Evolutionary conservation across 2,797 vertebrate genomes (phyloP), one percentile per base, ranked within the genome.

Genomic region (Diplodus puntazzo): DNA sequence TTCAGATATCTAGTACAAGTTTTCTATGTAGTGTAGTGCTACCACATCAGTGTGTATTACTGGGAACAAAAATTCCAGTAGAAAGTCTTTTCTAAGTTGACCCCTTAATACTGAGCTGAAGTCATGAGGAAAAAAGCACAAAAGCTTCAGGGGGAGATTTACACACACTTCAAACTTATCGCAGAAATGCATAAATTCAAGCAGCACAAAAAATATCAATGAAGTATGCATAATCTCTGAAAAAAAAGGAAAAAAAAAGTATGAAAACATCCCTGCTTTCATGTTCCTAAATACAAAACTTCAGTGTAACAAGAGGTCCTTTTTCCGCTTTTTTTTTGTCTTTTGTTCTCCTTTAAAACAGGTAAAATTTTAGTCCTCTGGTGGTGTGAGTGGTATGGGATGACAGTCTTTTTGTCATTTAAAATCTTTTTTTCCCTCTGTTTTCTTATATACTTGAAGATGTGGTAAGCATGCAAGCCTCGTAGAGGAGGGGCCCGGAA

Each of bases 241-340:
- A 96, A 94, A 95, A 96, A 96, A 96, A 75, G 64, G 39, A 90
- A 95, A 94, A 96, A 25, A 80, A 83, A 91, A 86, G 86, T 96
- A 97, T 97, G 97, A 98, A 97, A 99, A 97, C 97, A 98, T 98
- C 97, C 97, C 97, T 98, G 98, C 97, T 98, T 98, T 96, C 97
- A 95, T 96, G 96, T 97, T 96, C 96, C 97, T 97, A 98, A 97
- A 99, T 99, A 99, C 97, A 99, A 99, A 99, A 99, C 97, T 97
- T 98, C 97, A 97, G 97, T 97, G 97, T 97, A 98, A 97, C 97
- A 94, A 97, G 97, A 98, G 96, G 97, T 98, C 97, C 97, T 95
- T 97, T 96, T 97, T 95, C 94, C 73, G 58, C 59, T 76, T 86
- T 88, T 89, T 86, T 96, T 95, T 96, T 96, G 80, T 90, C 81